Base-by-base conservation (phyloP, 2,797 vertebrate species). In the Dallia pectoralis region DNA sequence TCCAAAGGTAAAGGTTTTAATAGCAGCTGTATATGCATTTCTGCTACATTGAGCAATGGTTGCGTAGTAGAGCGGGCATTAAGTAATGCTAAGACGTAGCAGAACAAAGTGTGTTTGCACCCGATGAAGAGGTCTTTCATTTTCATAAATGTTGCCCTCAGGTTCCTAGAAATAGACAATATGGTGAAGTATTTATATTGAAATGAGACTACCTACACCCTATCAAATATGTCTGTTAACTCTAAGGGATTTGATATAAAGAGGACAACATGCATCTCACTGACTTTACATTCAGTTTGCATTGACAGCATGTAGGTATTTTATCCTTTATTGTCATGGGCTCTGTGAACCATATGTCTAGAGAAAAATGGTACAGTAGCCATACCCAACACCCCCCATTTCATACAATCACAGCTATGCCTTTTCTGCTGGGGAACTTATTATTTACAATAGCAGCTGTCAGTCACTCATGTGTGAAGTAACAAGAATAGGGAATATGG, bases 1-100 rank as follows among this genome's bases (percentile, higher is more conserved):
- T 90, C 85, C 82, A 82, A 90, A 89, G 85, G 85, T 90, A 89
- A 91, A 88, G 85, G 84, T 79, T 68, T 83, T 81, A 89, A 89
- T 82, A 88, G 84, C 84, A 77, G 89, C 85, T 82, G 86, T 78
- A 22, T 59, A 14, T 59, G 12, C 9, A 14, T 59, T 59, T 59
- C 25, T 59, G 53, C 53, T 25, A 22, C 53, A 19, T 9, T 59
- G 53, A 25, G 44, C 59, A 74, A 84, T 82, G 84, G 80, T 78
- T 76, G 74, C 75, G 77, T 77, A 69, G 76, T 29, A 64, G 53
- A 75, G 68, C 76, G 76, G 76, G 40, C 81, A 77, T 72, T 79
- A 78, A 83, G 65, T 65, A 67, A 4, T 51, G 71, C 75, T 72
- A 29, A 70, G 77, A 33, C 53, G 14, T 44, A 67, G 22, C 36